Percentiles rank a stretch among this genome's conserved stretches.
Conservation (phyloP, 2,797 vertebrate species). For the Numenius phaeopus region DNA sequence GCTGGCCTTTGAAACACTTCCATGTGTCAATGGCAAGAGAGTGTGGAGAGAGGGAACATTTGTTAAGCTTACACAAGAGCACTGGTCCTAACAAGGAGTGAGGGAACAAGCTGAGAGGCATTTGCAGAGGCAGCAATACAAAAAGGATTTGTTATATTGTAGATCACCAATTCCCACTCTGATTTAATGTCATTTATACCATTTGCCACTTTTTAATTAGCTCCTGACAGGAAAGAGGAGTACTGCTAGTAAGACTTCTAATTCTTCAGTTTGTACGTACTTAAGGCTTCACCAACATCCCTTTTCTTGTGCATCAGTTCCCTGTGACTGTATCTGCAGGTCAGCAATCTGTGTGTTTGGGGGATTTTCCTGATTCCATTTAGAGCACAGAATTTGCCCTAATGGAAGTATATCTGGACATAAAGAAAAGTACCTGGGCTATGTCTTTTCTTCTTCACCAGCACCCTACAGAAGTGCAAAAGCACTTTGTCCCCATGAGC, state of each 20-base stretch:
- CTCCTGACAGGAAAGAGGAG: not conserved
- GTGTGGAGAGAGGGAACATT: not conserved
- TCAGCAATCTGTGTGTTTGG: not conserved
- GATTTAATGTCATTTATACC: not conserved
- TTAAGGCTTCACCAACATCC: not conserved
- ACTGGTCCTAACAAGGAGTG: not conserved
- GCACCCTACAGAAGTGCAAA: not conserved
- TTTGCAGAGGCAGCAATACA: not conserved
- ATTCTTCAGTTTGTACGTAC: not conserved
- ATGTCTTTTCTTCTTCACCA: not conserved
- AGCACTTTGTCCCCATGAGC: not conserved
- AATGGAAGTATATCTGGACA: not conserved
- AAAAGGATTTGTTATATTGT: not conserved
- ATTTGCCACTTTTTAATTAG: not conserved
- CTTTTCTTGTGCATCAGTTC: not conserved
- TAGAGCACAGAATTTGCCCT: not conserved
- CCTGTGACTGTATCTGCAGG: not conserved
- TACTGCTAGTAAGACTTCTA: not conserved
- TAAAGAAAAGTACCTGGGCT: not conserved
- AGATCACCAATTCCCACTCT: not conserved
- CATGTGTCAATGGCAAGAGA: not conserved
- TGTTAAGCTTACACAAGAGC: not conserved
- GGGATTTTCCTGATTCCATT: not conserved
- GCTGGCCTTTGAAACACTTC: not conserved
- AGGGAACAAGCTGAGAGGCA: not conserved